Percentiles rank a stretch among this genome's conserved stretches.
Conservation (phyloP, 1,140 invertebrate species). For the Saxidomus purpurata region DNA sequence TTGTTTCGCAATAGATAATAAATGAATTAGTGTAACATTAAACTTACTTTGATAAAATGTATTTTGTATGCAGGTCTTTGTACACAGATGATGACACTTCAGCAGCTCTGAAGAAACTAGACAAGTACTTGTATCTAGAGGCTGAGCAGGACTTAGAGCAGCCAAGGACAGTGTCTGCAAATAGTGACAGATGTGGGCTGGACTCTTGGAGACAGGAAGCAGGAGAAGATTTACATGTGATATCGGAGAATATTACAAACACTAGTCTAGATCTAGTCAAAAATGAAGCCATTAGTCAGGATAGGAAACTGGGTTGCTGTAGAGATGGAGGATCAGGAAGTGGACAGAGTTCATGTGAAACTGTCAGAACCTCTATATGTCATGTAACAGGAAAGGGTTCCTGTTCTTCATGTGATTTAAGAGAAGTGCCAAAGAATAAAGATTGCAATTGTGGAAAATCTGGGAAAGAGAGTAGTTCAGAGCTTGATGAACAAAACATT, state of each 20-base stretch:
- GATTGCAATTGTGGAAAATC: background rate
- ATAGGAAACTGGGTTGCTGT: background rate
- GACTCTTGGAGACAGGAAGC: background rate
- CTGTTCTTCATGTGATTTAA: no score
- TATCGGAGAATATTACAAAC: conserved; percentile 52
- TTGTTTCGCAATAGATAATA: no score
- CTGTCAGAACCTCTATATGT: no score
- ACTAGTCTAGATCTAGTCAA: conserved; percentile 53
- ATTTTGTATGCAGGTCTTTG: background rate
- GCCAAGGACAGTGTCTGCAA: background rate
- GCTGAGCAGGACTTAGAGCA: background rate
- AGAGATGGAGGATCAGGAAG: no score
- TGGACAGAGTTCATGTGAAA: no score
- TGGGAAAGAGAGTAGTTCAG: background rate
- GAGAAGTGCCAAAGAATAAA: no score
- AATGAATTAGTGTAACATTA: no score
- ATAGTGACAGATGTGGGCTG: background rate
- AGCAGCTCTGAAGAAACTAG: background rate
- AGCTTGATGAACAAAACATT: background rate
- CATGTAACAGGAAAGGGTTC: no score
- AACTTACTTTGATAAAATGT: no score
- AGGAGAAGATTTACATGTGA: conserved; percentile 32
- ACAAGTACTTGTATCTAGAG: background rate
- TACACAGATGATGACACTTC: conserved; percentile 43
- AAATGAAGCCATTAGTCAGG: background rate